Base-by-base conservation (phyloP, 2,113 vertebrate genomes). In the Cebus imitator region DNA sequence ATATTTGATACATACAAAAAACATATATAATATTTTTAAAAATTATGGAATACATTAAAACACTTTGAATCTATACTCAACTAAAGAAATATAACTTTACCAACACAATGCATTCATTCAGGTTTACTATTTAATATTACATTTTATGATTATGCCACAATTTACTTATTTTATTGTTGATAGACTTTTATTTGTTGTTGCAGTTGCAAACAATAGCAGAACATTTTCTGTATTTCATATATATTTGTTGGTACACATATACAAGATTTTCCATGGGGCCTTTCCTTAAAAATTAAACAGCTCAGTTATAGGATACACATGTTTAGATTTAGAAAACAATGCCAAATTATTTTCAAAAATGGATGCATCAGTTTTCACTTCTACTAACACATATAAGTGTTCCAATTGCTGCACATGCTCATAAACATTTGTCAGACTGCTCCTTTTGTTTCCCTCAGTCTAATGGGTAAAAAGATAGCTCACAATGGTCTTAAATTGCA, bases 121-220 rank as follows among this genome's bases (percentile, higher is more conserved):
- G 50, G 89, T 97, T 87, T 80, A 58, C 17, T 83, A 55, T 58
- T 73, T 86, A 79, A 37, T 37, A 37, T 58, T 75, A 3, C 7
- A 78, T 32, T 94, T 8, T 82, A 52, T 87, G 32, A 57, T 87
- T 83, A 32, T 72, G 35, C 18, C 25, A 45, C 12, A 52, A 30
- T 81, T 87, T 94, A 79, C n/a, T 52, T 88, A 55, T 90, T 78
- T 94, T 89, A 61, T 88, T 90, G 32, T 91, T 23, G 6, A 30
- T 35, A 45, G 30, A 43, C 58, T 55, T 37, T 78, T 96, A 73
- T 18, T 75, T 94, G 5, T 73, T 89, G 43, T 64, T 95, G 45
- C 76, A 37, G 30, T 27, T 57, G 43, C 2, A 43, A 86, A 90
- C 27, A 72, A 35, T 12, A 87, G 57, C 35, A 88, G 55, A 81